Evolutionary conservation across 1,140 invertebrate genomes (phyloP).

Genomic region (Drosophila subobscura): DNA sequence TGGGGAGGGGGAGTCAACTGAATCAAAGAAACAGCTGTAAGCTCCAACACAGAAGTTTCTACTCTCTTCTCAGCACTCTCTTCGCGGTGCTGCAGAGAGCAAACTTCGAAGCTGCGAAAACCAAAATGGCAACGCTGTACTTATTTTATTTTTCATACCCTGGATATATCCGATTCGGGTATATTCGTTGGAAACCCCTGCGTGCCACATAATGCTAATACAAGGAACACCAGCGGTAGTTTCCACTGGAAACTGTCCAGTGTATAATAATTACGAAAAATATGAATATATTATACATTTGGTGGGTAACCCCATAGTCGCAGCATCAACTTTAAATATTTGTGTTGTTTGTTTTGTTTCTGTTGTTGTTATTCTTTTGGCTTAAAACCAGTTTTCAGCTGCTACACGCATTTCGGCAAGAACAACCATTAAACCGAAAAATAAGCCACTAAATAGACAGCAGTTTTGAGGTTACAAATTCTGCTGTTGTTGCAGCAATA

Average conservation of each 20-base stretch:
- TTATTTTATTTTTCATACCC: constrained; percentile 16
- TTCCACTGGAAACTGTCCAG: too few species aligned
- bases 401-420: constrained; percentile 51
- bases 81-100: constrained; percentile 1
- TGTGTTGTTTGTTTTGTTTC: constrained; percentile 13
- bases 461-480: constrained; percentile 70
- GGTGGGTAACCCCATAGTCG: too few species aligned
- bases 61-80: too few species aligned
- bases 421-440: constrained; percentile 60
- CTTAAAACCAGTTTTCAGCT: constrained; percentile 65
- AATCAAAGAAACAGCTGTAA: constrained; percentile 3
- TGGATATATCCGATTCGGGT: too few species aligned
- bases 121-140: constrained; percentile 32
- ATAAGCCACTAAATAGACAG: constrained; percentile 55
- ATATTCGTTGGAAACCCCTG: too few species aligned
- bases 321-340: constrained; percentile 4
- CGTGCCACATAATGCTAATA: too few species aligned
- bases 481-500: constrained; percentile 46
- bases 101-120: constrained; percentile 31
- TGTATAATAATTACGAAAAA: too few species aligned
- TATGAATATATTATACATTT: too few species aligned
- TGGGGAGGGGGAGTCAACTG: constrained; percentile 5
- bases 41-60: background rate
- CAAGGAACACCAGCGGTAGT: too few species aligned
- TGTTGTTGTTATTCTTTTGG: constrained; percentile 32